Base-by-base conservation (phyloP, 2,888 invertebrate genomes). In the Drosophila hamatofila region DNA sequence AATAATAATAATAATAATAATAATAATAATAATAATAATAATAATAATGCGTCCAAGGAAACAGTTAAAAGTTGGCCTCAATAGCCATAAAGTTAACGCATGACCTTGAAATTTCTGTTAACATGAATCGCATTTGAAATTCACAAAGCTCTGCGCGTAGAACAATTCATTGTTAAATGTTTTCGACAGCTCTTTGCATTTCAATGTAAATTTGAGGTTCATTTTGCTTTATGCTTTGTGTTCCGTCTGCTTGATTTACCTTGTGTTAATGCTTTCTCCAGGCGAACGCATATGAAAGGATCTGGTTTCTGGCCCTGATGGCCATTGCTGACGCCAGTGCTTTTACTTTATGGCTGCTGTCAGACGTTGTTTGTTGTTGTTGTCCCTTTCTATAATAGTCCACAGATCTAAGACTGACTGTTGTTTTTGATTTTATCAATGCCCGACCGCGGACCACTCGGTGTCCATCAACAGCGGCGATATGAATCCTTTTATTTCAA, bases 211-310 rank as follows among this genome's bases (percentile, higher is more conserved):
- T 79, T 63, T 69, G 73, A 68, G 81, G 70, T 75, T 58, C 54
- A 69, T 58, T 59, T 67, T 21, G 23, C 8, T 55, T 66, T 49
- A 54, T 44, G 54, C 65, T 58, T 49, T 68, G 52, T 73, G 62
- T 62, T 63, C 48, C 58, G 59, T 80, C 67, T 72, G 75, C 81
- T 62, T 57, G 76, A 81, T 67, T 87, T 85, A 85, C 89, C 88
- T 87, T 74, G 57, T 68, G 18, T 33, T 49, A 49, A 35, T 44
- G 18, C 62, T 64, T 55, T 54, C 49, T 59, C 46, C 65, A 72
- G 59, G 37, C 44, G 49, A 51, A 41, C 33, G 44, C 54, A 35
- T 61, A 9, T 59, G 46, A 48, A 57, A 63, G 48, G 27, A 52
- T 44, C 52, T 44, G 56, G 62, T 44, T 60, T 64, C 44, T 61